Base-by-base conservation (phyloP, 2,113 vertebrate species). In the Alaudala cheleensis region DNA sequence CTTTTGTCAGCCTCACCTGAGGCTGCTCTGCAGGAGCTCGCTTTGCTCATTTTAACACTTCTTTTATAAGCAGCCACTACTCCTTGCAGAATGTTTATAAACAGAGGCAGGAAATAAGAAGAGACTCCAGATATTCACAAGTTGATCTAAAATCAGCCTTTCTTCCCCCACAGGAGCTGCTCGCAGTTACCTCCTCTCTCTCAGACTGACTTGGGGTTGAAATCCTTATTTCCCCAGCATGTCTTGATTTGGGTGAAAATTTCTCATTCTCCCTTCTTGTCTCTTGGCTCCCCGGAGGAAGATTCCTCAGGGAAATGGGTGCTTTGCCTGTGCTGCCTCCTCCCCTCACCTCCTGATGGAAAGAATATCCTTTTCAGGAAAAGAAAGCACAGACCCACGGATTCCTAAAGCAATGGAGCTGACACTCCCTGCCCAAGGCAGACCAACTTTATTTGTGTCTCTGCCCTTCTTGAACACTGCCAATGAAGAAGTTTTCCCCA, bases 141-240 rank as follows among this genome's bases (percentile, higher is more conserved):
- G 24, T 2, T 40, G 49, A 28, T 62, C n/a, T 50, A 9, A 66
- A 70, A 16, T 19, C 44, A 76, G n/a, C 8, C 6, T 26, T 70
- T 44, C 2, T 0, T 14, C 60, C n/a, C 37, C 53, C 33, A 4
- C 51, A 7, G 0, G 1, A 24, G 60, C 29, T 78, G 28, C 51
- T 54, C 40, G 31, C 42, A 23, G 20, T 26, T 21, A 8, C 23
- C 29, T 77, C 25, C 23, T 56, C 39, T 56, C 21, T 56, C 39
- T 39, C 65, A 53, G 45, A 7, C 19, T 49, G 42, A 29, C 34
- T 53, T 44, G 7, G 56, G 15, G 56, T 29, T 29, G 84, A 88
- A 92, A 80, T 56, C 28, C 7, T 62, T 33, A 6, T 78, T 81
- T 50, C 14, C 42, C n/a, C 12, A 29, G 34, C 19, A 25, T 42